Evolutionary conservation across 2,888 invertebrate genomes (phyloP).

Genomic region (Aphidius colemani): DNA sequence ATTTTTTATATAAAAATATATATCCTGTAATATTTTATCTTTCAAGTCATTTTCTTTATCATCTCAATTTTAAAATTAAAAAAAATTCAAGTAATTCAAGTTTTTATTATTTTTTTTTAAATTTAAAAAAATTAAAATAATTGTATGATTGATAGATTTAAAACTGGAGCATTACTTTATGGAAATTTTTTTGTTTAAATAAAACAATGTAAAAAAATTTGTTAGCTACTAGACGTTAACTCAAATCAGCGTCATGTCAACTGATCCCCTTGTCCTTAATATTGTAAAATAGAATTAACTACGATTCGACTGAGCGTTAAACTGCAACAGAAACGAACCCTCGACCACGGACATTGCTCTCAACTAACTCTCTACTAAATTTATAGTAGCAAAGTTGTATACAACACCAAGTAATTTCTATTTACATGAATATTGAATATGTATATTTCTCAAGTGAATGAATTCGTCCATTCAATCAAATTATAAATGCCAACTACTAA

Average conservation of each 20-base stretch:
- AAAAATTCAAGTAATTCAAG: too few species aligned
- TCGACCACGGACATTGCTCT: neutral
- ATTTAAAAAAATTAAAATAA: too few species aligned
- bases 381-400: constrained; percentile 6
- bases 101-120: too few species aligned
- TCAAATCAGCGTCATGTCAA: constrained; percentile 22
- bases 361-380: too few species aligned
- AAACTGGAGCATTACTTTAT: too few species aligned
- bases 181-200: neutral
- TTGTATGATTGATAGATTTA: too few species aligned
- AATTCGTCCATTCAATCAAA: constrained; percentile 52
- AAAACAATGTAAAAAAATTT: too few species aligned
- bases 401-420: constrained; percentile 48
- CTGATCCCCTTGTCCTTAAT: neutral
- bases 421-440: constrained; percentile 51
- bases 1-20: too few species aligned
- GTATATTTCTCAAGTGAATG: constrained; percentile 36
- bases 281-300: constrained; percentile 2
- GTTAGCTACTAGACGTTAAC: too few species aligned
- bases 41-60: too few species aligned
- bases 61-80: too few species aligned
- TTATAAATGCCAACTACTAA: constrained; percentile 51
- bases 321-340: neutral
- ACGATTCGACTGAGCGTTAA: constrained; percentile 12
- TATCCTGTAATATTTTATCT: too few species aligned